Base-by-base conservation (phyloP, 2,113 vertebrate genomes). In the Nannospalax galili region DNA sequence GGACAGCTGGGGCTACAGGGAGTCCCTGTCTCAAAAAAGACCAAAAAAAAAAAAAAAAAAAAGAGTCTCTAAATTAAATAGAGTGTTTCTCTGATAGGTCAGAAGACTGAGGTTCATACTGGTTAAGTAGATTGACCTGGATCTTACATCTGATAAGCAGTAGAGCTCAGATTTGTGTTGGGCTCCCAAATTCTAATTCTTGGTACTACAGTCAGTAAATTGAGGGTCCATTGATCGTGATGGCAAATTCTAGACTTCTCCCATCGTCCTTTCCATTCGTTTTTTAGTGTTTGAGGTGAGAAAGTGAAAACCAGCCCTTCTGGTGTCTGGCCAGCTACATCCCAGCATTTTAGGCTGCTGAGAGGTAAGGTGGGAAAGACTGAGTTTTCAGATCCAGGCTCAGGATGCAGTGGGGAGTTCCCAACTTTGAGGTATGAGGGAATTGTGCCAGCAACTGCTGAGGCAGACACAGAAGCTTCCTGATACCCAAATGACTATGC, bases 261-360 rank as follows among this genome's bases (percentile, higher is more conserved):
- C 60, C 52, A 60, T 78, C 19, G 45, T 72, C 8, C 15, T 7
- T 40, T 82, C 40, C 65, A 81, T 11, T 37, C 15, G 4, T 1
- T 9, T 95, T 82, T 69, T 45, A 30, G 35, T 16, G 9, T 72
- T 12, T 35, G 88, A 78, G 19, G 11, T 30, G 82, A 19, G 42
- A 88, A 86, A 93, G 56, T 30, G 52, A 58, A 94, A 79, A 37
- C n/a, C 22, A 20, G 1, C 5, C 65, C 73, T n/a, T 52, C 48
- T 52, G 48, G 48, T 52, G 6, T 11, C 0, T 0, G 32, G 17
- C 7, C 7, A 5, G 60, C 17, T 7, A 17, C 22, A 10, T 12
- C 56, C 28, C 32, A 88, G 28, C 35, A 42, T 28, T 30, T 52
- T 32, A 48, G 5, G 69, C 2, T 35, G 4, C 58, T 9, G 17